Base-by-base conservation (phyloP, 2,797 vertebrate species). In the Paramormyrops hopkinsi region DNA sequence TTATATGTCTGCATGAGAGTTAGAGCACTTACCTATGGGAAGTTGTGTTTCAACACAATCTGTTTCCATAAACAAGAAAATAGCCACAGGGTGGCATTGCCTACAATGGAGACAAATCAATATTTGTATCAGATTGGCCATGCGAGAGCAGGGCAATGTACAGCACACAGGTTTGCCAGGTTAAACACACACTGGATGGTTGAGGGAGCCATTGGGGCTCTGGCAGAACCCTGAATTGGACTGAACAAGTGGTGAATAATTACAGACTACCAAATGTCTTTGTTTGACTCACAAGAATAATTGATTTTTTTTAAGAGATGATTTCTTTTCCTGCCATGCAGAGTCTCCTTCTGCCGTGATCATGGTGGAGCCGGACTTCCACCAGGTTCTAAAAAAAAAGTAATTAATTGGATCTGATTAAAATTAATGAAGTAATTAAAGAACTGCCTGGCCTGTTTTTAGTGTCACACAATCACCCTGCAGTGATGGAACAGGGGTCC, bases 371-470 rank as follows among this genome's bases (percentile, higher is more conserved):
- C 89, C 91, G 92, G 87, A 91, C 91, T 91, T 92, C 92, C 93
- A 92, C 86, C 90, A 22, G 90, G 89, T 79, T 87, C 79, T 25
- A 85, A 51, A 51, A 85, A 91, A 95, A 95, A 95, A 93, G 92
- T 94, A 94, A 96, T 96, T 96, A 96, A 96, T 95, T 96, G 94
- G 94, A 95, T 95, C 95, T 95, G 95, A 96, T 96, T 96, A 95
- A 95, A 96, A 96, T 96, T 95, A 96, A 96, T 96, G 95, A 95
- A 96, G 95, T 96, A 95, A 96, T 96, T 95, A 96, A 94, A 94
- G 94, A 95, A 93, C 94, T 94, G 94, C 93, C 93, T 93, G 94
- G 91, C 93, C 95, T 89, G 90, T 86, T 95, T 95, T 94, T 91
- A 90, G 90, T 90, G 73, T 88, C 88, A 91, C 91, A 88, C 65